Evolutionary conservation across 2,113 vertebrate species (phyloP), one percentile per base, ranked within the genome.

Genomic region (Alligator sinensis): DNA sequence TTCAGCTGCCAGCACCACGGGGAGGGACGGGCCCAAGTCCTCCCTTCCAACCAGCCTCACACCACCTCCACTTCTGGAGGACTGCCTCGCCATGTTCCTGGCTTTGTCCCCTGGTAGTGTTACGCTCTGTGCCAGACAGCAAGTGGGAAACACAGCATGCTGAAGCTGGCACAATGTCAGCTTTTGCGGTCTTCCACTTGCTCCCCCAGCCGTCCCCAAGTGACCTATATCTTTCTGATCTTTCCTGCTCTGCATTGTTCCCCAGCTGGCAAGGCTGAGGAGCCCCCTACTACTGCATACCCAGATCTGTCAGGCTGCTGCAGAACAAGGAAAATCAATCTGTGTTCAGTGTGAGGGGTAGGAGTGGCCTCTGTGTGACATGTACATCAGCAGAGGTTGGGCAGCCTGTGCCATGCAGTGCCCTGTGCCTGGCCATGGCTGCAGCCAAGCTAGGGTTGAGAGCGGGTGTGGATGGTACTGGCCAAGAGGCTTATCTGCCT

Each of bases 231-330:
- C 66, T 77, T 70, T 58, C 63, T 59, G 76, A 59, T 89, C 11
- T 86, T 92, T 91, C 87, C 80, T 5, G 16, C 95, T 89, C 88
- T 77, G 93, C 89, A 70, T 95, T 93, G 88, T 86, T 92, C 96
- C 96, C 97, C 96, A 98, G 98, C 98, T 98, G 96, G 98, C 96
- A 76, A 97, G 98, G 97, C 93, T 95, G 62, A 88, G 85, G n/a
- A 91, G 47, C 59, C 83, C 89, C 81, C 88, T 80, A 21, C 79
- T 91, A 74, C 85, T 80, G 85, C 86, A 84, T 16, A 89, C 55
- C 76, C 91, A 77, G 38, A 64, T 98, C 74, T 98, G 98, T 98
- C 93, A 97, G 97, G 93, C 97, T 98, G 96, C 98, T 98, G 92
- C 98, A 98, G 94, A 98, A 91, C 97, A 98, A 97, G 94, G 97